These are phyloP conservation scores for Pheucticus melanocephalus DNA, from an alignment of 2,113 vertebrate species.

Conservation along the genomic window DNA sequence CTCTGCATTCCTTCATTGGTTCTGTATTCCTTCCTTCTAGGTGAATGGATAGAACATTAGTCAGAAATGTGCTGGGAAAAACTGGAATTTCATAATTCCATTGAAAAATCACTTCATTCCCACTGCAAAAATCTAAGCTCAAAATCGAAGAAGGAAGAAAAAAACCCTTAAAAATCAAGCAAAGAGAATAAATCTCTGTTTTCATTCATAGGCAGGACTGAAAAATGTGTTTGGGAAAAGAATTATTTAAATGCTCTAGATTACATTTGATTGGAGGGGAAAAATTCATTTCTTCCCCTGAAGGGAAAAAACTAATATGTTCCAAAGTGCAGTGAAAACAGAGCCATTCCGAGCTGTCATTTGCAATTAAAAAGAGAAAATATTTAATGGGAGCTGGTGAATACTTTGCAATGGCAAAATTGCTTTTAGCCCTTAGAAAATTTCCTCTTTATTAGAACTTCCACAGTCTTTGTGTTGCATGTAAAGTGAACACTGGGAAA, in stretches of 20 bases:
- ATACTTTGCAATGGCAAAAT: neutral
- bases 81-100: neutral
- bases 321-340: neutral
- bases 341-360: neutral
- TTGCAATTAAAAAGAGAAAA: conserved; percentile 52
- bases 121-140: neutral
- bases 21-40: neutral
- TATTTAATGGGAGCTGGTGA: conserved; percentile 8
- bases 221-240: neutral
- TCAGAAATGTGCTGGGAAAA: neutral
- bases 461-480: neutral
- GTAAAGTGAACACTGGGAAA: neutral
- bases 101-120: neutral
- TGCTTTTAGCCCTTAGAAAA: neutral
- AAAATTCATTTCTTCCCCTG: conserved; percentile 3
- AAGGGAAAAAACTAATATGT: neutral
- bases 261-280: neutral
- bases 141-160: neutral
- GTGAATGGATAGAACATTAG: neutral
- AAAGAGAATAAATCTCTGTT: neutral
- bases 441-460: neutral
- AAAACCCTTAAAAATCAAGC: neutral
- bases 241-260: conserved; percentile 13
- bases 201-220: neutral
- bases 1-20: neutral